Conservation (phyloP, 2,113 vertebrate species). For the Laterallus jamaicensis region DNA sequence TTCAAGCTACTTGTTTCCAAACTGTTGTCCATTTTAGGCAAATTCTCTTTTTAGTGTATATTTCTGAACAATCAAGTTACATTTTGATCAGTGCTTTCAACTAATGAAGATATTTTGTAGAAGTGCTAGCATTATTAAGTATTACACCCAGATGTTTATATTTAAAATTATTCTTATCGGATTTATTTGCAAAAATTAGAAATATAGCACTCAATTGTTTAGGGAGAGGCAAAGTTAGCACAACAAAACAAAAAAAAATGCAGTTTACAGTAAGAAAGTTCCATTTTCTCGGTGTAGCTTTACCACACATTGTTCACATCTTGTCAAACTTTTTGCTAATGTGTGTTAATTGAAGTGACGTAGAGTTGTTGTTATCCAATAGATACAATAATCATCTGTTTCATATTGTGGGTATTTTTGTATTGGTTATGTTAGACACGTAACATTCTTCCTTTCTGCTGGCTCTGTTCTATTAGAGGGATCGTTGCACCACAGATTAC, state of each 20-base stretch:
- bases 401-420: neutral
- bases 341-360: neutral
- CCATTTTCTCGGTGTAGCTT: neutral
- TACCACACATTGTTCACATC: neutral
- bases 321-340: neutral
- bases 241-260: neutral
- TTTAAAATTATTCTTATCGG: neutral
- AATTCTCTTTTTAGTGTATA: neutral
- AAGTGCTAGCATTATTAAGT: neutral
- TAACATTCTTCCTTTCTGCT: neutral
- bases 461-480: neutral
- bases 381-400: neutral
- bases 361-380: neutral
- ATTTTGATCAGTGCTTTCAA: neutral
- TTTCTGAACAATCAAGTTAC: constrained; percentile 13
- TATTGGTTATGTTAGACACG: neutral
- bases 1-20: neutral
- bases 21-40: neutral
- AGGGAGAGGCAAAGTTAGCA: neutral
- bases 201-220: neutral
- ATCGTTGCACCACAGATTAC: neutral
- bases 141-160: neutral
- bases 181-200: neutral
- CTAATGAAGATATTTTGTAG: neutral
- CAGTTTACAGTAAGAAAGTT: neutral